Evolutionary conservation across 1,140 invertebrate species (phyloP).

Genomic region (Drosophila burlai): DNA sequence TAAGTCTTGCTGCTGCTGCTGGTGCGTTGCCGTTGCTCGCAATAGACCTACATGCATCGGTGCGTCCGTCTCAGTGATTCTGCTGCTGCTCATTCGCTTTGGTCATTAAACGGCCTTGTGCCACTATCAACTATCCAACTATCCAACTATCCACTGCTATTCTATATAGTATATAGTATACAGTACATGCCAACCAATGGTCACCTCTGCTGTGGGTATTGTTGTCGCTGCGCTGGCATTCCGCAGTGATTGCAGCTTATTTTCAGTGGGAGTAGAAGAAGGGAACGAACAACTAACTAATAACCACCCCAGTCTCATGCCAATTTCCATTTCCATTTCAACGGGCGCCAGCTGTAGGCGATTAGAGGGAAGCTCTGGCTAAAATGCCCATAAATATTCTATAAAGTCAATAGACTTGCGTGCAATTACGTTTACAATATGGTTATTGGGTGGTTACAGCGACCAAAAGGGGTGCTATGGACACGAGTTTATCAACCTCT

Average conservation of each 20-base stretch:
- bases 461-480: slow-evolving; percentile 19
- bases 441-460: slow-evolving; percentile 4
- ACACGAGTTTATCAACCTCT: slow-evolving; percentile 74
- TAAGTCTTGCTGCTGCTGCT: neutral
- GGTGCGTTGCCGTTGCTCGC: slow-evolving; percentile 10
- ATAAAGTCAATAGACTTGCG: slow-evolving; percentile 71
- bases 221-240: slow-evolving; percentile 41
- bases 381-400: slow-evolving; percentile 72
- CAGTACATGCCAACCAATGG: slow-evolving; percentile 12
- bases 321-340: slow-evolving; percentile 1
- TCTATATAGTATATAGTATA: slow-evolving; percentile 1
- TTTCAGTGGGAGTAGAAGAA: slow-evolving; percentile 13
- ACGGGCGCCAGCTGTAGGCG: slow-evolving; percentile 30
- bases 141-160: slow-evolving; percentile 26
- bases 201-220: slow-evolving; percentile 32
- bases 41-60: slow-evolving; percentile 67
- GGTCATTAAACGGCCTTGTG: slow-evolving; percentile 79
- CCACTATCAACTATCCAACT: slow-evolving; percentile 56
- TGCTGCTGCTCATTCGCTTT: slow-evolving; percentile 44
- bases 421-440: slow-evolving; percentile 74
- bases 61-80: slow-evolving; percentile 31
- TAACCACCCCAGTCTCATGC: neutral
- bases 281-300: neutral
- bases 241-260: slow-evolving; percentile 49
- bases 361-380: slow-evolving; percentile 50